Percentiles rank a stretch among this genome's conserved stretches.
phyloP scores from a whole-genome alignment of 2,797 vertebrate species.

The Balearica regulorum region DNA sequence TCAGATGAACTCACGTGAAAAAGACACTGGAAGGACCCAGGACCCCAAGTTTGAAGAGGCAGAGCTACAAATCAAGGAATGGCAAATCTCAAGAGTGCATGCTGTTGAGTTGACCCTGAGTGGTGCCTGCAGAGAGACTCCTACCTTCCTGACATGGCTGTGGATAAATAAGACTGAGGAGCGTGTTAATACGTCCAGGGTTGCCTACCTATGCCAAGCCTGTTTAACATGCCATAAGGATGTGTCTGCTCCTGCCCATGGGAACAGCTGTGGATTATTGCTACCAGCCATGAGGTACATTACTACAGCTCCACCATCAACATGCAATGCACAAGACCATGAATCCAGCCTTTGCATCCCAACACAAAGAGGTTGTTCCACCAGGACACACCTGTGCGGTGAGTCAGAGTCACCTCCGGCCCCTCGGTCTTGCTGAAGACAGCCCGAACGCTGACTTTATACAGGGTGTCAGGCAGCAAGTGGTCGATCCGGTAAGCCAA shows the following conservation, averaged over 20 bases:
- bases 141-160: not conserved
- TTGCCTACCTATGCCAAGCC: not conserved
- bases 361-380: not conserved
- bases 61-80: not conserved
- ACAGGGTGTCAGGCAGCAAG: slow-evolving; percentile 76
- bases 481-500: slow-evolving; percentile 73
- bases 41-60: accelerated
- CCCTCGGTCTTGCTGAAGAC: slow-evolving; percentile 83
- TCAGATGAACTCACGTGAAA: not conserved
- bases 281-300: no score
- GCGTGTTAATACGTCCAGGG: accelerated
- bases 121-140: not conserved
- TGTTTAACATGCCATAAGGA: not conserved
- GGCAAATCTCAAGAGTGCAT: not conserved
- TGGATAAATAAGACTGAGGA: not conserved
- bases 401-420: slow-evolving; percentile 82
- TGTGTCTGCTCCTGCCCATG: accelerated
- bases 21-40: not conserved
- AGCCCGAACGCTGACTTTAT: slow-evolving; percentile 77
- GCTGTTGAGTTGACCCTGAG: not conserved
- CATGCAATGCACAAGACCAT: accelerated
- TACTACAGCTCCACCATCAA: not conserved
- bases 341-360: not conserved
- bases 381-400: slow-evolving; percentile 79
- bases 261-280: not conserved